Conservation (phyloP, 2,113 vertebrate species). For the Mormyrus lacerda region DNA sequence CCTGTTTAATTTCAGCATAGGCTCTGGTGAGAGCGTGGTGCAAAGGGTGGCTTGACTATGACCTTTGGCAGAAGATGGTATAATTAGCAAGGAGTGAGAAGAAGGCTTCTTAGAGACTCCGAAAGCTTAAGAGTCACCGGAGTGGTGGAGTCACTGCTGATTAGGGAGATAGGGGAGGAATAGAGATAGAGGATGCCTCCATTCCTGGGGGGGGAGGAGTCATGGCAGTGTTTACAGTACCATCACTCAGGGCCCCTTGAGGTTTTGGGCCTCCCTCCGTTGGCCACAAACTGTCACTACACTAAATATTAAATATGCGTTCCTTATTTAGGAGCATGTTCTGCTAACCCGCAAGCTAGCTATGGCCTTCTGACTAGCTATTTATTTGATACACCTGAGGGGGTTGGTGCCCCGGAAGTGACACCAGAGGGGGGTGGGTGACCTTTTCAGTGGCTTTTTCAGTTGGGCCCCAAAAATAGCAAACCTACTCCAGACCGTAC, state of each 20-base stretch:
- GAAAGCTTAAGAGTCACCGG: neutral
- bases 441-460: neutral
- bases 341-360: neutral
- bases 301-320: neutral
- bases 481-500: too few relatives aligned
- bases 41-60: neutral
- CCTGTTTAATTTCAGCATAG: neutral
- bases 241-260: neutral
- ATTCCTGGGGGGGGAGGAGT: neutral
- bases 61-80: constrained; percentile 3
- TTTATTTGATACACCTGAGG: too few relatives aligned
- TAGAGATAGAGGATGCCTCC: neutral
- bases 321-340: neutral
- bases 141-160: neutral
- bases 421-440: too few relatives aligned
- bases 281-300: neutral
- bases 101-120: neutral
- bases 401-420: too few relatives aligned
- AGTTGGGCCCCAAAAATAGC: too few relatives aligned
- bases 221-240: neutral
- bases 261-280: neutral
- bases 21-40: neutral
- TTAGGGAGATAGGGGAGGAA: neutral
- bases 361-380: too few relatives aligned
- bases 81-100: neutral